Base-by-base conservation (phyloP, 2,888 invertebrate species). In the Rhimphoctona megacephalus region DNA sequence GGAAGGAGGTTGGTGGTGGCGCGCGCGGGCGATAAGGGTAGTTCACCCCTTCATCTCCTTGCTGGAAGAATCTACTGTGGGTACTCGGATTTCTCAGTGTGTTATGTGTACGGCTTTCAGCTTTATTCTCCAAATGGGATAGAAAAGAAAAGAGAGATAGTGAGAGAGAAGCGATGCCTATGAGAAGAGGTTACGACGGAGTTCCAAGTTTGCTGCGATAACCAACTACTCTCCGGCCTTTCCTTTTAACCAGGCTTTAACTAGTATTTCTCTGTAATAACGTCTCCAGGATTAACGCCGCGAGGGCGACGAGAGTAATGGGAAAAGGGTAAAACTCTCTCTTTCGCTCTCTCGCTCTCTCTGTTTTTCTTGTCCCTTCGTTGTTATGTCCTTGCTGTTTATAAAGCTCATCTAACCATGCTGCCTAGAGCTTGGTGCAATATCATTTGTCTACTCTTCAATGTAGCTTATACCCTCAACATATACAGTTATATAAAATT, bases 221-320 rank as follows among this genome's bases (percentile, higher is more conserved):
- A 57, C 76, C 69, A 67, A 81, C 57, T 46, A 74, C 57, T 67
- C 76, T 36, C 22, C 30, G 39, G 49, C 49, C 49, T 49, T 49
- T 49, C 49, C 49, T 49, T 19, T 49, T 19, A 49, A 49, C 19
- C 49, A n/a, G 49, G 5, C 49, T 49, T 49, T 6, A 49, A 49
- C 49, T 49, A 49, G 19, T 49, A 49, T 49, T 49, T 7, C 49
- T 49, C 19, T 49, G 19, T 5, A 49, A 49, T 49, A 19, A 49
- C 19, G 49, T 49, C 49, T n/a, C 49, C 19, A 49, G 49, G 49
- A 49, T 49, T 49, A 49, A 49, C 49, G 33, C 72, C 66, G 46
- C 82, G 52, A 46, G 69, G 79, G 78, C 77, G 81, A 72, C 74
- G 82, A 66, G 81, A 72, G 82, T 82, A 82, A 85, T 82, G 77